phyloP scores from a whole-genome alignment of 2,888 invertebrate species.

The Cryptocheilus praepositus region DNA sequence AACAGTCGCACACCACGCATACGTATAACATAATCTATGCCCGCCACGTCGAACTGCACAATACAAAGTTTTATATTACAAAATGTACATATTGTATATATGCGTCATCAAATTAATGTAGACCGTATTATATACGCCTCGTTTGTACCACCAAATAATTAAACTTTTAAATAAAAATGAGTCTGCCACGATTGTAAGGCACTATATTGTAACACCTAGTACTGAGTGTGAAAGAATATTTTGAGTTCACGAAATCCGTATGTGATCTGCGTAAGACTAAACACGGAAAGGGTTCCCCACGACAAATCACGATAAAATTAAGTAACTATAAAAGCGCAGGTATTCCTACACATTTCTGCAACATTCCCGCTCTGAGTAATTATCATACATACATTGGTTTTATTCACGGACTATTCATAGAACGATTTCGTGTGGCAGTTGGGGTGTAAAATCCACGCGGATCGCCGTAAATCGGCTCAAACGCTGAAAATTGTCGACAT shows the following conservation, averaged over 20 bases:
- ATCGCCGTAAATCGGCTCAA: conserved; percentile 67
- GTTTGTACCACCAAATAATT: conserved; percentile 8
- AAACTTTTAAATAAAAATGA: conserved; percentile 16
- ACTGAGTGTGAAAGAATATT: conserved; percentile 16
- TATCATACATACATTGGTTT: conserved; percentile 13
- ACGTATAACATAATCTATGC: neutral
- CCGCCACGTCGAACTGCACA: conserved; percentile 25
- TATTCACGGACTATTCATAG: conserved; percentile 32
- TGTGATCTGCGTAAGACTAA: neutral
- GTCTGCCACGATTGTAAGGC: conserved; percentile 27
- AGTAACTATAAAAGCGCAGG: no score
- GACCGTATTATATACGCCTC: neutral
- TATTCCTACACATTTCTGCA: neutral
- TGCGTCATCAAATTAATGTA: conserved; percentile 9
- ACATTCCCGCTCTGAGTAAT: neutral
- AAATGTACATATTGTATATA: conserved; percentile 35
- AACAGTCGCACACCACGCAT: no score
- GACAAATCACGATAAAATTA: no score
- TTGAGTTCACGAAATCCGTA: conserved; percentile 15
- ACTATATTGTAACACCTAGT: conserved; percentile 26
- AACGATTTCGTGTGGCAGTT: conserved; percentile 57
- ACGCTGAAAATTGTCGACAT: conserved; percentile 66
- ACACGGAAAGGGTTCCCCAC: no score
- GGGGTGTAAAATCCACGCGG: conserved; percentile 55
- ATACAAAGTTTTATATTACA: conserved; percentile 38